These are phyloP conservation scores for Thumatha senex DNA, from an alignment of 2,888 invertebrate genomes.

Conservation along the genomic window DNA sequence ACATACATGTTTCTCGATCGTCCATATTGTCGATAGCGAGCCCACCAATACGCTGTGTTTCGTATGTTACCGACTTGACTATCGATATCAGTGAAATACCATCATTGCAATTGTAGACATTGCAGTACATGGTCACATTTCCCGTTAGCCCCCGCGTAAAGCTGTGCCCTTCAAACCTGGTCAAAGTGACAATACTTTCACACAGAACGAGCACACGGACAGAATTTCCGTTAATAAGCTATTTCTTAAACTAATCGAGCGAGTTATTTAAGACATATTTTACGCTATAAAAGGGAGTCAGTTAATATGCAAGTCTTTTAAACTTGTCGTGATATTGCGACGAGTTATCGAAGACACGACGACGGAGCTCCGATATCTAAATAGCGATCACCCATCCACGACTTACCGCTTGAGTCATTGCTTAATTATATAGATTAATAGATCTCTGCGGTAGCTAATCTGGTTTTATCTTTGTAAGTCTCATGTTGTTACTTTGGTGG, in stretches of 20 bases:
- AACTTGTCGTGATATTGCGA: background rate
- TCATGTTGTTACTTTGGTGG: background rate
- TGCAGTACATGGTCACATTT: too few species aligned
- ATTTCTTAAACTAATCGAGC: too few species aligned
- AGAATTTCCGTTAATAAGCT: too few species aligned
- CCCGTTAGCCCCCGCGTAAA: too few species aligned
- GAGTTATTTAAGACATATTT: too few species aligned
- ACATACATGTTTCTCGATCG: conserved; percentile 31
- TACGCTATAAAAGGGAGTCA: background rate
- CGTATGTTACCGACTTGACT: background rate
- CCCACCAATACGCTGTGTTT: conserved; percentile 16
- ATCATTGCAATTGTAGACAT: background rate
- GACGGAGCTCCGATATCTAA: conserved; percentile 3
- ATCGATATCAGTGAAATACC: background rate
- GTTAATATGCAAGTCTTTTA: background rate
- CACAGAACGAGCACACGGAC: too few species aligned
- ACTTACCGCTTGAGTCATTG: conserved; percentile 2
- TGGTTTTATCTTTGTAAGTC: background rate
- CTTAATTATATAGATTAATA: conserved; percentile 12
- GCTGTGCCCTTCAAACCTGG: too few species aligned
- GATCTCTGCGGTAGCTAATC: conserved; percentile 4
- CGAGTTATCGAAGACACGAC: background rate
- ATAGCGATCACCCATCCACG: conserved; percentile 1
- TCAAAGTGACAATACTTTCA: too few species aligned
- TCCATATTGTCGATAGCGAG: conserved; percentile 29